These are phyloP conservation scores for Ellobium chinense DNA, from an alignment of 2,888 invertebrate genomes.

Conservation along the genomic window DNA sequence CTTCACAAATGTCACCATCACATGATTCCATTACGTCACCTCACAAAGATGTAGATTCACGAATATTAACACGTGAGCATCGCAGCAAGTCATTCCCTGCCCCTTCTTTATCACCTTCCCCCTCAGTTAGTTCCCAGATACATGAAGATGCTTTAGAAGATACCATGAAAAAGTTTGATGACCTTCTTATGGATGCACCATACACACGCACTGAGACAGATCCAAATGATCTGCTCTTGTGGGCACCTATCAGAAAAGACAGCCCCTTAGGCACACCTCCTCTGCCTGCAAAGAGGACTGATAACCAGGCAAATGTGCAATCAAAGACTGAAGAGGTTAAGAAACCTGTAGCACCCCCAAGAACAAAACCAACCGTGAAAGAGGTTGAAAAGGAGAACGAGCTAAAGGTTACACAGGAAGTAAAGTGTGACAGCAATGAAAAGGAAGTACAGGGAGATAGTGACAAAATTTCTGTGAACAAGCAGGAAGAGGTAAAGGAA, in stretches of 20 bases:
- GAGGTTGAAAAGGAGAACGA: background rate
- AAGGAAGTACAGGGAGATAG: background rate
- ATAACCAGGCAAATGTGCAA: background rate
- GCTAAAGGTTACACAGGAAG: no score
- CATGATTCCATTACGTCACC: background rate
- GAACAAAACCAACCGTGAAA: slow-evolving; percentile 1
- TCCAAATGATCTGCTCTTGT: slow-evolving; percentile 12
- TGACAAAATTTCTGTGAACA: no score
- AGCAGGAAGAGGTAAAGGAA: background rate
- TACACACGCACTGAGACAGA: background rate
- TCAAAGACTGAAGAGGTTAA: background rate
- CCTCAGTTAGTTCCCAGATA: background rate
- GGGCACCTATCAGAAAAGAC: background rate
- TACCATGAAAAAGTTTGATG: slow-evolving; percentile 48
- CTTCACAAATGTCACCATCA: slow-evolving; percentile 2
- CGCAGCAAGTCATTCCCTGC: slow-evolving; percentile 6
- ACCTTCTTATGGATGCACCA: slow-evolving; percentile 29
- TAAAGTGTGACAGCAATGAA: background rate
- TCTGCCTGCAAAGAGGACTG: background rate
- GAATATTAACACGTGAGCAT: slow-evolving; percentile 4
- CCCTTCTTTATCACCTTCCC: background rate
- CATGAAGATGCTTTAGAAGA: slow-evolving; percentile 28
- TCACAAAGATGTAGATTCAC: background rate
- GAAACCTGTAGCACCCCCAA: slow-evolving; percentile 4
- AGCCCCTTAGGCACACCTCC: background rate